Evolutionary conservation across 1,140 invertebrate genomes (phyloP).

Genomic region (Hestina assimilis): DNA sequence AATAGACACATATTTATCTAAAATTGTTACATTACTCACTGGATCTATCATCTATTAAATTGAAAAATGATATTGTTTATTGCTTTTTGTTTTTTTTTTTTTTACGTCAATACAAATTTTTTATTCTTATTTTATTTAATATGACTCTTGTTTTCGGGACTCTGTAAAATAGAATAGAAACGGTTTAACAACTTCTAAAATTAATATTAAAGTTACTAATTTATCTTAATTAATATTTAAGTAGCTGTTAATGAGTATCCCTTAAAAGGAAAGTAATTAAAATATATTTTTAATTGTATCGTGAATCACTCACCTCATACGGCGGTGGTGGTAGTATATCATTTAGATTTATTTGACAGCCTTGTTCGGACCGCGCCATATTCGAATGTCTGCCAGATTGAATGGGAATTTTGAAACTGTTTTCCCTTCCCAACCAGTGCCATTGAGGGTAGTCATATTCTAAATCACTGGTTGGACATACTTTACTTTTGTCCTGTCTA

Average conservation of each 20-base stretch:
- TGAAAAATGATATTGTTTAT: constrained; percentile 63
- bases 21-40: constrained; percentile 33
- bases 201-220: neutral
- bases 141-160: constrained; percentile 57
- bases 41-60: constrained; percentile 32
- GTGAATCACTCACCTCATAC: constrained; percentile 66
- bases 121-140: constrained; percentile 39
- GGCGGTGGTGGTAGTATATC: constrained; percentile 74
- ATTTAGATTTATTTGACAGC: constrained; percentile 77
- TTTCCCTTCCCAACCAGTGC: constrained; percentile 73
- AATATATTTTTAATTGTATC: constrained; percentile 23
- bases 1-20: constrained; percentile 35
- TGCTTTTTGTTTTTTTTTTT: constrained; percentile 53
- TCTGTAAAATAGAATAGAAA: constrained; percentile 50
- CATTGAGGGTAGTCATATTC: constrained; percentile 75
- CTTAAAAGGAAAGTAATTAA: neutral
- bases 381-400: constrained; percentile 65
- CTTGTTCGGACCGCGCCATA: constrained; percentile 66
- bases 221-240: neutral
- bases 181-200: neutral
- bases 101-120: constrained; percentile 19
- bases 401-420: constrained; percentile 76
- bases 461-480: constrained; percentile 68
- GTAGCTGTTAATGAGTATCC: neutral
- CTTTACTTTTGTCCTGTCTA: constrained; percentile 72